Evolutionary conservation across 2,113 vertebrate species (phyloP).

Genomic region (Syngnathus scovelli): DNA sequence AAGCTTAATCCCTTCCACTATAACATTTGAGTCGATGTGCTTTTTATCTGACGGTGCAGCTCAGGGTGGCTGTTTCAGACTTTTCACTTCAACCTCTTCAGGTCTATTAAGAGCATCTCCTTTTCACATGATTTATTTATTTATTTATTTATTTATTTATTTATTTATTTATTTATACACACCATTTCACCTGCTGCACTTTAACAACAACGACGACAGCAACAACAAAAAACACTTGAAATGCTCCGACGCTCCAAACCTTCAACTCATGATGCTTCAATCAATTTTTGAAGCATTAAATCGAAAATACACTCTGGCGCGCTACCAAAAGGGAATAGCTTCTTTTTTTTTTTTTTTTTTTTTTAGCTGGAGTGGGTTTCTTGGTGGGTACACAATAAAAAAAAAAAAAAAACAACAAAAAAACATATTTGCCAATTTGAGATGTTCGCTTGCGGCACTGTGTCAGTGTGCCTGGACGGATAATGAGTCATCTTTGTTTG

Average conservation of each 20-base stretch:
- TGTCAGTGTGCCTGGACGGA: conserved; percentile 9
- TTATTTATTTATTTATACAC: conserved; percentile 16
- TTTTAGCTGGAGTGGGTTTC: neutral
- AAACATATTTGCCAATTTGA: conserved; percentile 16
- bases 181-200: conserved; percentile 16
- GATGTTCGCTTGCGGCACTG: conserved; percentile 25
- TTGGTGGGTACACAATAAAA: neutral
- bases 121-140: conserved; percentile 6
- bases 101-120: conserved; percentile 11
- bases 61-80: neutral
- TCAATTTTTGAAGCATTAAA: conserved; percentile 1
- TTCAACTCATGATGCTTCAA: conserved; percentile 8
- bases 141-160: conserved; percentile 18
- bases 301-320: neutral
- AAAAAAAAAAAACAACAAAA: neutral
- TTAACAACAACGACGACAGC: neutral
- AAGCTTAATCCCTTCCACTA: neutral
- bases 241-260: conserved; percentile 14
- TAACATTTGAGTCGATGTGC: conserved; percentile 1
- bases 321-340: neutral
- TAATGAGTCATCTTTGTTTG: conserved; percentile 40
- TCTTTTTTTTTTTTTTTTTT: neutral
- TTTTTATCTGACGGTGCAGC: conserved; percentile 7
- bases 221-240: neutral
- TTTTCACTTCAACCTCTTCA: conserved; percentile 8